phyloP scores from a whole-genome alignment of 2,888 invertebrate genomes.

The Lydus trimaculatus region DNA sequence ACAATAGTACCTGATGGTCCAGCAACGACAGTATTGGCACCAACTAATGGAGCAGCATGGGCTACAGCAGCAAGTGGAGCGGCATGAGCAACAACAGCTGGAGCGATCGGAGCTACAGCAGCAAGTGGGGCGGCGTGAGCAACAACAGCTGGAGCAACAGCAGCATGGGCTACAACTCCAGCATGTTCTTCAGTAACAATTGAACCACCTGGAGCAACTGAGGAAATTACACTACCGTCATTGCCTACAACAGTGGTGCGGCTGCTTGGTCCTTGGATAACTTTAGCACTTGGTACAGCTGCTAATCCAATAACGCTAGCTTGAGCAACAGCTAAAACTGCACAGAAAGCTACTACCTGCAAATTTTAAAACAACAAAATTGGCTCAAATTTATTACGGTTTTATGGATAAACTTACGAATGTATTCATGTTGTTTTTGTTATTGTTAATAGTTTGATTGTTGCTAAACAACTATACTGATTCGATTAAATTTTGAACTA shows the following conservation, averaged over 20 bases:
- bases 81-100: constrained; percentile 26
- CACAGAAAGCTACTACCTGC: constrained; percentile 23
- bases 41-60: constrained; percentile 31
- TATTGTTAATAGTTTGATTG: constrained; percentile 11
- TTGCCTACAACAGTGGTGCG: constrained; percentile 45
- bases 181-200: constrained; percentile 41
- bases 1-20: constrained; percentile 47
- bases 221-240: constrained; percentile 48
- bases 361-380: not conserved
- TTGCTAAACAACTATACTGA: constrained; percentile 22
- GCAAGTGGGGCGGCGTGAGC: constrained; percentile 25
- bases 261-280: constrained; percentile 49
- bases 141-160: constrained; percentile 23
- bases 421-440: constrained; percentile 25
- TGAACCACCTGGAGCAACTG: constrained; percentile 46
- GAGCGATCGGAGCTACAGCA: constrained; percentile 25
- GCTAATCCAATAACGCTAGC: constrained; percentile 16
- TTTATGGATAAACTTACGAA: constrained; percentile 22
- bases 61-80: constrained; percentile 29
- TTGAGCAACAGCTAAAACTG: constrained; percentile 27
- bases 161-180: constrained; percentile 36
- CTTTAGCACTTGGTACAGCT: constrained; percentile 31
- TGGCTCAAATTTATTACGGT: not conserved
- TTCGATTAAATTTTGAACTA: constrained; percentile 7
- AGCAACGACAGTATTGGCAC: constrained; percentile 33